Percentiles rank a stretch among this genome's conserved stretches.
phyloP scores from a whole-genome alignment of 2,797 vertebrate genomes.

The Atherinosoma microstoma region DNA sequence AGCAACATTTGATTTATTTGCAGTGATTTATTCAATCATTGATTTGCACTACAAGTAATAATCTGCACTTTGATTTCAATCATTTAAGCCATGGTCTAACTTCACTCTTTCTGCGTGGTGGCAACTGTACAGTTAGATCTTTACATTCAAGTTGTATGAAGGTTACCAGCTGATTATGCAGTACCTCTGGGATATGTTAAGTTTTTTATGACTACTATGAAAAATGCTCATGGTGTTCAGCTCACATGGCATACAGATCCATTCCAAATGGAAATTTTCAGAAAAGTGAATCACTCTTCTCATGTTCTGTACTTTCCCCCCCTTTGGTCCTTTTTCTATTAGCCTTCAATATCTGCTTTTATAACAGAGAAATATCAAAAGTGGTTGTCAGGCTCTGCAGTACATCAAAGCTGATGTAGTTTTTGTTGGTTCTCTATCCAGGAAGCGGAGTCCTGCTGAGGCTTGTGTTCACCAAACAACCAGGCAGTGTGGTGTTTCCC shows the following conservation, averaged over 20 bases:
- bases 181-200: neutral
- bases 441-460: conserved; percentile 86
- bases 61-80: neutral
- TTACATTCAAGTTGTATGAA: conserved; percentile 64
- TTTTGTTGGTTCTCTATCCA: conserved; percentile 69
- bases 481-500: conserved; percentile 90
- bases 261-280: conserved; percentile 28
- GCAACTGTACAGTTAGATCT: conserved; percentile 36
- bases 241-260: conserved; percentile 19
- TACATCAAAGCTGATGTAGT: conserved; percentile 51
- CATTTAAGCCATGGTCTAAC: neutral
- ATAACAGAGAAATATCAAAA: conserved; percentile 18
- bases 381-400: conserved; percentile 25
- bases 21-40: neutral
- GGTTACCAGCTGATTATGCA: conserved; percentile 61
- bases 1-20: neutral
- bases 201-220: conserved; percentile 43
- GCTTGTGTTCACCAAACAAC: conserved; percentile 92
- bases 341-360: conserved; percentile 16
- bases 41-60: neutral
- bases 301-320: conserved; percentile 7
- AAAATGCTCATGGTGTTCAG: conserved; percentile 31
- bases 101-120: neutral
- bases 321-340: conserved; percentile 15
- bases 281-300: conserved; percentile 15